Conservation (phyloP, 2,797 vertebrate species). For the Orestias chungarensis region DNA sequence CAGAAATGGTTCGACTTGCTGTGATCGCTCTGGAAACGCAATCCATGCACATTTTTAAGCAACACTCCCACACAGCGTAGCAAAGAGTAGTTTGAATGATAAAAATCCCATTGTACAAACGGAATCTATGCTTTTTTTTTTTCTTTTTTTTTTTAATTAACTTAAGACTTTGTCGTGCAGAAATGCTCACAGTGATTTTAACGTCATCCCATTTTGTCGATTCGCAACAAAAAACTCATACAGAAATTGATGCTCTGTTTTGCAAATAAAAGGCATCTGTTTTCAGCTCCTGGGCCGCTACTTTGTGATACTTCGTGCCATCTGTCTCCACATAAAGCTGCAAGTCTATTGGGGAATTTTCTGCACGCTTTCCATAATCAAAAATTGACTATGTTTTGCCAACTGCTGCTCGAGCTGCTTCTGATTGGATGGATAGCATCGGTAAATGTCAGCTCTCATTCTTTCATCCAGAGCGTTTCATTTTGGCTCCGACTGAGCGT, state of each 20-base stretch:
- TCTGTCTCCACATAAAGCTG: too few relatives aligned
- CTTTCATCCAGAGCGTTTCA: background rate
- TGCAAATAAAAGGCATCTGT: too few relatives aligned
- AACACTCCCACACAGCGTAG: background rate
- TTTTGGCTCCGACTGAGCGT: background rate
- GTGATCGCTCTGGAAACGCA: background rate
- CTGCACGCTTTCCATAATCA: too few relatives aligned
- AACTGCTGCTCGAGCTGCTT: too few relatives aligned
- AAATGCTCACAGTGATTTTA: background rate
- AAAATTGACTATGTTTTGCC: too few relatives aligned
- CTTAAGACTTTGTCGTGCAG: background rate
- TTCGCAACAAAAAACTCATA: background rate
- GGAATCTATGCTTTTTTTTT: background rate
- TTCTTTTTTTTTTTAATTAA: background rate
- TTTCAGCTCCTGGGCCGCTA: too few relatives aligned
- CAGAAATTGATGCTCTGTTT: too few relatives aligned
- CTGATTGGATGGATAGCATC: too few relatives aligned
- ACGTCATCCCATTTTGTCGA: background rate
- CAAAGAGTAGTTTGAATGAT: background rate
- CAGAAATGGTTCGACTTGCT: background rate
- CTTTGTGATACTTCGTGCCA: too few relatives aligned
- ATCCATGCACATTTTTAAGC: constrained; percentile 7
- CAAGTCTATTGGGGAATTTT: too few relatives aligned
- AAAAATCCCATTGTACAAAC: background rate
- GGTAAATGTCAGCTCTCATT: too few relatives aligned